phyloP scores from a whole-genome alignment of 2,888 invertebrate species.

The Mesorhabditis belari region DNA sequence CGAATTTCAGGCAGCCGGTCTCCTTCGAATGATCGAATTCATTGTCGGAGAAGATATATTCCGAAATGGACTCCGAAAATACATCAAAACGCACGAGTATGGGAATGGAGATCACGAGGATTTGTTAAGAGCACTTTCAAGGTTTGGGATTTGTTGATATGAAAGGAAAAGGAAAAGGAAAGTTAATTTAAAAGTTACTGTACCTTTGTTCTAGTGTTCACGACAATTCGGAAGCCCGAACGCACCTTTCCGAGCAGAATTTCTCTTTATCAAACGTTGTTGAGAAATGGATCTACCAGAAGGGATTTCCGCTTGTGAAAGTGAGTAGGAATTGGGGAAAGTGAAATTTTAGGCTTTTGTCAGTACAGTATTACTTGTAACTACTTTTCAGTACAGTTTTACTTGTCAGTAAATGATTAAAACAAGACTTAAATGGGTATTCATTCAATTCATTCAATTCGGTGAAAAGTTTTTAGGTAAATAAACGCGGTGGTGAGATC shows the following conservation, averaged over 20 bases:
- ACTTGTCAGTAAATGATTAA: too few relatives aligned
- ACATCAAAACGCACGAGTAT: constrained; percentile 26
- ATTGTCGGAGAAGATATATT: constrained; percentile 29
- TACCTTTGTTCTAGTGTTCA: constrained; percentile 19
- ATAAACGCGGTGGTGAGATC: too few relatives aligned
- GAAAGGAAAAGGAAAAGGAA: background rate
- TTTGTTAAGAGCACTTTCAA: constrained; percentile 28
- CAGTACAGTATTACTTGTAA: too few relatives aligned
- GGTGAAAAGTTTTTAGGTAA: too few relatives aligned
- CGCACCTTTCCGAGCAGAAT: constrained; percentile 23
- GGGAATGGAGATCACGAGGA: constrained; percentile 39
- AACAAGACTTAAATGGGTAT: too few relatives aligned
- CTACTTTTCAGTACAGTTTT: too few relatives aligned
- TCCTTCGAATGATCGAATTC: constrained; percentile 35
- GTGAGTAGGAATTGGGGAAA: too few relatives aligned
- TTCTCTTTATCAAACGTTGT: constrained; percentile 33
- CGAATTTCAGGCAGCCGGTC: constrained; percentile 18
- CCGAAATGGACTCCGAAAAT: constrained; percentile 25
- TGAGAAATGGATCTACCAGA: constrained; percentile 37
- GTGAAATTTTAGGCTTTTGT: too few relatives aligned
- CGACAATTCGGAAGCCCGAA: constrained; percentile 21
- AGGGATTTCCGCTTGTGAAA: constrained; percentile 30
- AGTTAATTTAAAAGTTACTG: constrained; percentile 1
- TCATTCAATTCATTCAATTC: too few relatives aligned
- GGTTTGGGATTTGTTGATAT: constrained; percentile 12